phyloP scores from a whole-genome alignment of 2,797 vertebrate genomes.

The Spondyliosoma cantharus region DNA sequence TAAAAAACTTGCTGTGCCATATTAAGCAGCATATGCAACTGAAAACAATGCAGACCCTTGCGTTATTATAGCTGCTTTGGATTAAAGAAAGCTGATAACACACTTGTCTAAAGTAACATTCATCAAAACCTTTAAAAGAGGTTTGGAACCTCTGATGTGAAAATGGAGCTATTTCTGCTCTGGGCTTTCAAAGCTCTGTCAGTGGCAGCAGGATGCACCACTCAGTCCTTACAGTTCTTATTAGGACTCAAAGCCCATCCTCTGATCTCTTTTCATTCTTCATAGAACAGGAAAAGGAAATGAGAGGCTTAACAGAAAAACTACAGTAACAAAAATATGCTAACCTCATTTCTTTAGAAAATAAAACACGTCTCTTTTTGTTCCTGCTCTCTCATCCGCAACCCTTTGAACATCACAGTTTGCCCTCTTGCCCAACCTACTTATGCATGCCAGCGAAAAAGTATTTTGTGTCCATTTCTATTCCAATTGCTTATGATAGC shows the following conservation, averaged over 20 bases:
- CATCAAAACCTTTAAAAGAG: conserved; percentile 58
- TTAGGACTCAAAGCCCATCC: conserved; percentile 55
- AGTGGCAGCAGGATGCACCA: conserved; percentile 39
- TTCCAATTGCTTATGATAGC: conserved; percentile 81
- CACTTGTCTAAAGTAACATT: conserved; percentile 44
- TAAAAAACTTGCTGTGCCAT: neutral
- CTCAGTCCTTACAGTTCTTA: conserved; percentile 40
- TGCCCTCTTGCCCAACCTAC: conserved; percentile 75
- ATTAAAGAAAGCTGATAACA: conserved; percentile 44
- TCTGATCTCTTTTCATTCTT: conserved; percentile 66
- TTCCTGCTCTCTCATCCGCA: conserved; percentile 58
- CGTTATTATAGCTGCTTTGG: conserved; percentile 32
- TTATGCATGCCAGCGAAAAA: conserved; percentile 68
- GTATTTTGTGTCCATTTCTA: conserved; percentile 75
- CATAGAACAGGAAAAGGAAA: conserved; percentile 46
- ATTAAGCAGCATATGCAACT: neutral
- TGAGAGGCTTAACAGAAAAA: conserved; percentile 34
- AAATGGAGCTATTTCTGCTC: conserved; percentile 64
- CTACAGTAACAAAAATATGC: conserved; percentile 52
- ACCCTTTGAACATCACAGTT: conserved; percentile 75
- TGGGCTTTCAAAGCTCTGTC: conserved; percentile 61
- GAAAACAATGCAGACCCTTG: conserved; percentile 19
- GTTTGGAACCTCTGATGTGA: conserved; percentile 52
- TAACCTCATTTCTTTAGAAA: conserved; percentile 65
- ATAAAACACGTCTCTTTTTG: conserved; percentile 64